Percentiles rank a stretch among this genome's conserved stretches.
Evolutionary conservation across 2,113 vertebrate species (phyloP).

Genomic region (Myrmecophaga tridactyla): DNA sequence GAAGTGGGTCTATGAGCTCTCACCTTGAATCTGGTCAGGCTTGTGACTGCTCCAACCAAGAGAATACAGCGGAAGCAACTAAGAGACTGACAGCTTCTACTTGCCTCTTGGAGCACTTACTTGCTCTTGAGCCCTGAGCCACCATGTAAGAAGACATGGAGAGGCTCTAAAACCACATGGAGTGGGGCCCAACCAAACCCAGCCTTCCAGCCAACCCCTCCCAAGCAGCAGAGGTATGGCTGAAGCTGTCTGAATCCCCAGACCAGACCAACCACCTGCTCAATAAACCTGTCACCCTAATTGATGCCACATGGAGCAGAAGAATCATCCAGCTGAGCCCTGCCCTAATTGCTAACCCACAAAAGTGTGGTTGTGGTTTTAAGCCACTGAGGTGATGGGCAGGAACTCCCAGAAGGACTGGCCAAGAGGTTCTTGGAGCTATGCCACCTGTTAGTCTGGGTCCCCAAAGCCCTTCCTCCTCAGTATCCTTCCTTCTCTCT

Average conservation of each 20-base stretch:
- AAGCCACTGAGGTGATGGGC: background rate
- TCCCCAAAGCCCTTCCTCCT: background rate
- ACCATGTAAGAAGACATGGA: background rate
- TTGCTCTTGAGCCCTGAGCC: background rate
- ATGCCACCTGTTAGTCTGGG: background rate
- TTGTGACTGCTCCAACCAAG: no score
- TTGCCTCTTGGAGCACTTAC: no score
- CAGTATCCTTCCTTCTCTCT: background rate
- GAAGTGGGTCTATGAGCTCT: accelerated
- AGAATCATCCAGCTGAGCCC: background rate
- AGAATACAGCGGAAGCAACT: background rate
- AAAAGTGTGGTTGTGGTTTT: background rate
- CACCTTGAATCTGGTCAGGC: no score
- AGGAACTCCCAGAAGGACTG: background rate
- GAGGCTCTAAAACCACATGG: no score
- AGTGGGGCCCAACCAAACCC: no score
- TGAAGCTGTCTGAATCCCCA: background rate
- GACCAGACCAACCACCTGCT: background rate
- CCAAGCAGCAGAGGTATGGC: background rate
- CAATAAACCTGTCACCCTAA: background rate
- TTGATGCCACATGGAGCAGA: background rate
- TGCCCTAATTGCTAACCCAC: background rate
- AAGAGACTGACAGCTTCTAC: background rate
- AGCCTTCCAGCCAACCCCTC: no score
- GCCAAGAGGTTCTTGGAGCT: background rate